phyloP scores from a whole-genome alignment of 1,140 invertebrate genomes.

The Chionoecetes opilio region DNA sequence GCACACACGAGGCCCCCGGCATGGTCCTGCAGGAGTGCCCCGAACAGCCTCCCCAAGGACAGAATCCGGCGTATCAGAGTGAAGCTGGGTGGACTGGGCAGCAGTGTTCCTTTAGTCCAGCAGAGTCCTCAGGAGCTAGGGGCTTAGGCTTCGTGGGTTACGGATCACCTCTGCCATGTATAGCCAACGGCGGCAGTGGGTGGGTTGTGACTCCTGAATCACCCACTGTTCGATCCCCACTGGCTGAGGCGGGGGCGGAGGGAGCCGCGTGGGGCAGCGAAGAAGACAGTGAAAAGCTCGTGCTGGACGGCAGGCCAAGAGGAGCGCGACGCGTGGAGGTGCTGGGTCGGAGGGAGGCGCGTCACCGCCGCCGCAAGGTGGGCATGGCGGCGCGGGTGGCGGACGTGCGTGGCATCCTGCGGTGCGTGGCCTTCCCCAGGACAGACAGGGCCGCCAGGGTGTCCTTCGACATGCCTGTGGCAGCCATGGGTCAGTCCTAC shows the following conservation, averaged over 20 bases:
- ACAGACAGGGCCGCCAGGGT: constrained; percentile 54
- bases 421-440: constrained; percentile 49
- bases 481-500: background rate
- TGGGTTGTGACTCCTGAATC: background rate
- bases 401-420: constrained; percentile 68
- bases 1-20: background rate
- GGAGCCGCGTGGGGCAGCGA: constrained; percentile 55
- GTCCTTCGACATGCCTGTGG: constrained; percentile 52
- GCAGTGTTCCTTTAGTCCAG: background rate
- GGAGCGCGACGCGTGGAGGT: constrained; percentile 8
- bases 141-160: constrained; percentile 52
- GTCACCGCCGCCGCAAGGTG: constrained; percentile 54
- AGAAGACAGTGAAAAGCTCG: constrained; percentile 42
- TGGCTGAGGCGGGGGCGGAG: constrained; percentile 20
- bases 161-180: constrained; percentile 63
- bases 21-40: background rate
- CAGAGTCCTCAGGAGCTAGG: background rate
- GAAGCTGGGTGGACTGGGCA: background rate
- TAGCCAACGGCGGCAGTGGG: background rate
- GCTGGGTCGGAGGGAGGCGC: background rate
- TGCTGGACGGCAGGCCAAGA: background rate
- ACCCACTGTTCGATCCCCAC: background rate
- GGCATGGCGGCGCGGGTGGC: constrained; percentile 70
- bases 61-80: background rate
- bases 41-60: background rate